These are phyloP conservation scores for Cathartes aura DNA, from an alignment of 2,113 vertebrate species.

Conservation along the genomic window DNA sequence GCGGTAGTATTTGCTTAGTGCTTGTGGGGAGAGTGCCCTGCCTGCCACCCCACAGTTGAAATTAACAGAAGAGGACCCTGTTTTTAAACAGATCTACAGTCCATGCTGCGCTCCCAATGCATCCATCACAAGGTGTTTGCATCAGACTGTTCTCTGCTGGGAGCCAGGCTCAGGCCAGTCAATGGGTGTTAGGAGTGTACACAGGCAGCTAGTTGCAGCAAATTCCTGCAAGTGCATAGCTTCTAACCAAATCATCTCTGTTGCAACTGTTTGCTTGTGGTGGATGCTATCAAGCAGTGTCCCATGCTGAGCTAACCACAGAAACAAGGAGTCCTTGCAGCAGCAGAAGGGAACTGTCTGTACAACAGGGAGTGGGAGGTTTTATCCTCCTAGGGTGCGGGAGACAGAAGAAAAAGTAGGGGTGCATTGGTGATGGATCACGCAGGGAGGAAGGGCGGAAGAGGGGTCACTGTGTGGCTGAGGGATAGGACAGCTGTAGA, in stretches of 20 bases:
- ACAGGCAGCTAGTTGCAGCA: not conserved
- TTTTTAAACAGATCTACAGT: too few relatives aligned
- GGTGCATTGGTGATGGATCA: not conserved
- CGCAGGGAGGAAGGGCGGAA: not conserved
- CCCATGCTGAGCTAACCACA: rapidly evolving
- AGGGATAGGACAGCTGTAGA: not conserved
- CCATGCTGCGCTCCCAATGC: not conserved
- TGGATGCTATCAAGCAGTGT: not conserved
- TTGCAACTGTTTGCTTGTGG: not conserved
- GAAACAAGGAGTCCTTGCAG: not conserved
- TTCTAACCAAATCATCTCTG: too few relatives aligned
- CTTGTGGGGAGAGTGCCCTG: not conserved
- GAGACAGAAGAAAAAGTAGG: not conserved
- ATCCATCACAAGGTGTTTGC: not conserved
- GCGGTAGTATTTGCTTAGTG: not conserved
- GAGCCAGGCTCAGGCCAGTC: not conserved
- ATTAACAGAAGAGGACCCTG: not conserved
- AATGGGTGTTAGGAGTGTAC: rapidly evolving
- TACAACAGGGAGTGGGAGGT: not conserved
- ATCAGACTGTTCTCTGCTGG: not conserved
- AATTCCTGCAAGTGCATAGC: not conserved
- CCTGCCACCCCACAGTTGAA: not conserved
- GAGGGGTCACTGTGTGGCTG: not conserved
- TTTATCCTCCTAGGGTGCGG: not conserved
- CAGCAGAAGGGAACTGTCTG: not conserved